Base-by-base conservation (phyloP, 1,140 invertebrate genomes). In the Trichogramma pretiosum region DNA sequence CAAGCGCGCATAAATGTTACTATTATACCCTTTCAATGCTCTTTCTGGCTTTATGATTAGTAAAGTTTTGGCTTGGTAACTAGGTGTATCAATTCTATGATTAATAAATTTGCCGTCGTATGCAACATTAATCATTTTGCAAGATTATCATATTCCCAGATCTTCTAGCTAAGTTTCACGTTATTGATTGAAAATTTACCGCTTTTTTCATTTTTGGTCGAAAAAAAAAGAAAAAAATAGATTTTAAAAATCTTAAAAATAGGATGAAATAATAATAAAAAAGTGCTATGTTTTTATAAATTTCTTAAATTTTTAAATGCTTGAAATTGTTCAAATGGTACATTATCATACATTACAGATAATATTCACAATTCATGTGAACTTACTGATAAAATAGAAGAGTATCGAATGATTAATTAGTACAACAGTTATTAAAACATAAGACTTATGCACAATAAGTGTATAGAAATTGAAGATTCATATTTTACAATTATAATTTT, bases 21-120 rank as follows among this genome's bases (percentile, higher is more conserved):
- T n/a, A n/a, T n/a, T n/a, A n/a, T n/a, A n/a, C 2, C 35, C 18
- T 51, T 47, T 52, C 34, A 30, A 37, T 8, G 35, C 51, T 41
- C 42, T 14, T 16, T 32, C 23, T 40, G 44, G 14, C 50, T 56
- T 48, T 53, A 59, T 49, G 55, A 61, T 53, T 61, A 61, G 43
- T 56, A 60, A 61, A 58, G 60, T 60, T 62, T 66, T 66, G 61
- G 59, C 61, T 64, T 66, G 64, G 59, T 66, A 65, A 66, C 63
- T 66, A 60, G 55, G 41, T 43, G n/a, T 43, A 14, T 48, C 59
- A 59, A 54, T 34, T 57, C 53, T 64, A 62, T 61, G 50, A 62
- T 62, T 63, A 64, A 61, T 61, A 61, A 39, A 46, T 54, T 47
- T 46, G 45, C 34, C 28, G 24, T 52, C n/a, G n/a, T n/a, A n/a